Evolutionary conservation across 1,140 invertebrate species (phyloP).

Genomic region (Tetraneura akinire): DNA sequence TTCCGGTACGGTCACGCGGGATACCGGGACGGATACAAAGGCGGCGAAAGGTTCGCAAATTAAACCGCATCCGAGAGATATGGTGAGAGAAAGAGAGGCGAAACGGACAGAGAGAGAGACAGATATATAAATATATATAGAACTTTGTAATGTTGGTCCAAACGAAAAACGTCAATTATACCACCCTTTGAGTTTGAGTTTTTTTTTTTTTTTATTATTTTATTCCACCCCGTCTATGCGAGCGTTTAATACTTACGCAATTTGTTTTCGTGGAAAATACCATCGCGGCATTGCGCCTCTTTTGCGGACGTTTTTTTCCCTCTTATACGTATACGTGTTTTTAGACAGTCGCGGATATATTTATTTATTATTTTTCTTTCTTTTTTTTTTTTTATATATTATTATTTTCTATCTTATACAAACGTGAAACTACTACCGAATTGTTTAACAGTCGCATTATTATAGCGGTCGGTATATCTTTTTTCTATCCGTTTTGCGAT

Average conservation of each 20-base stretch:
- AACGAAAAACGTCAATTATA: constrained; percentile 46
- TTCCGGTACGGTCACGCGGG: not conserved
- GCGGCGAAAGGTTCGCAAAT: not conserved
- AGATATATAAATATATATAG: too few species aligned
- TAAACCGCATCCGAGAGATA: constrained; percentile 12
- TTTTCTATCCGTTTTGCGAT: not conserved
- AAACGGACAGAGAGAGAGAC: too few species aligned
- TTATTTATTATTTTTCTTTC: too few species aligned
- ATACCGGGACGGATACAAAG: not conserved
- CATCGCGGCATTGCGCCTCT: not conserved
- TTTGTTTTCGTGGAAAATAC: constrained; percentile 4
- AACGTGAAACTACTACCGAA: too few species aligned
- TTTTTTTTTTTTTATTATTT: not conserved
- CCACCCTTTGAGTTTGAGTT: not conserved
- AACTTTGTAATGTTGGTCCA: not conserved
- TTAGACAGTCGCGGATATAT: not conserved
- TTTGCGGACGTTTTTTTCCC: not conserved
- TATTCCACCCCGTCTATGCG: too few species aligned
- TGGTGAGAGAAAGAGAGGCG: too few species aligned
- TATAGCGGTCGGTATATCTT: too few species aligned
- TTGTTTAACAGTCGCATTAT: too few species aligned
- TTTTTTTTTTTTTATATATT: too few species aligned
- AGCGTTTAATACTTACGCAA: not conserved
- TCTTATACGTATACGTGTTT: too few species aligned
- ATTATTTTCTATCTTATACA: too few species aligned